Evolutionary conservation across 2,888 invertebrate genomes (phyloP).

Genomic region (Acrobasis consociella): DNA sequence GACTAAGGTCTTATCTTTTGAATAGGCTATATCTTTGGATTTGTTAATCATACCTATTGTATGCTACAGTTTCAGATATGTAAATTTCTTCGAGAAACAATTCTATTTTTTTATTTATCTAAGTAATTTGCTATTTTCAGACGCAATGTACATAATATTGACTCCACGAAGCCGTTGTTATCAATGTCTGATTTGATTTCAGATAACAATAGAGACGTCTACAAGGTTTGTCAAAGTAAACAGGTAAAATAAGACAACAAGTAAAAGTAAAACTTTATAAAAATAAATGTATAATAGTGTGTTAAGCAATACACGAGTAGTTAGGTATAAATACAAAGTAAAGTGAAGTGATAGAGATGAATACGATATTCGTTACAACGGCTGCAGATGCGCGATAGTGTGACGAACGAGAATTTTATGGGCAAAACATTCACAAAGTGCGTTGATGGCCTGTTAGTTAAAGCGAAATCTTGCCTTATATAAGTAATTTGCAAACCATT

Average conservation of each 20-base stretch:
- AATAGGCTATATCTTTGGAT: slow-evolving; percentile 19
- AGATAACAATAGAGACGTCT: background rate
- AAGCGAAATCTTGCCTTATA: slow-evolving; percentile 40
- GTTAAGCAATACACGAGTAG: slow-evolving; percentile 15
- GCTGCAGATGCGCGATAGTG: slow-evolving; percentile 36
- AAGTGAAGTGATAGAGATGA: slow-evolving; percentile 21
- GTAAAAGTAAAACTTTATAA: background rate
- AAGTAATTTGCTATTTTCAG: background rate
- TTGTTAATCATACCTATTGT: slow-evolving; percentile 21
- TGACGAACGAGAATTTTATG: slow-evolving; percentile 43
- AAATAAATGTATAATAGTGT: background rate
- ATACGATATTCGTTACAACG: slow-evolving; percentile 24
- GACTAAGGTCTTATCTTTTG: slow-evolving; percentile 21
- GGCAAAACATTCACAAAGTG: slow-evolving; percentile 35
- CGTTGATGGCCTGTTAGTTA: slow-evolving; percentile 30
- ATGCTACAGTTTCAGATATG: slow-evolving; percentile 3
- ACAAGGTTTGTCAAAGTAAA: background rate
- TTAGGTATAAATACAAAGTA: slow-evolving; percentile 6
- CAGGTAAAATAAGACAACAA: background rate
- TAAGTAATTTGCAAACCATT: slow-evolving; percentile 23
- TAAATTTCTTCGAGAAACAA: slow-evolving; percentile 1
- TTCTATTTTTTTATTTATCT: background rate
- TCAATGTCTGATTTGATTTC: slow-evolving; percentile 2
- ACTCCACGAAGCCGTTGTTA: background rate
- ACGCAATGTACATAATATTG: background rate